Evolutionary conservation across 2,113 vertebrate genomes (phyloP).

Genomic region (Toxostoma redivivum): DNA sequence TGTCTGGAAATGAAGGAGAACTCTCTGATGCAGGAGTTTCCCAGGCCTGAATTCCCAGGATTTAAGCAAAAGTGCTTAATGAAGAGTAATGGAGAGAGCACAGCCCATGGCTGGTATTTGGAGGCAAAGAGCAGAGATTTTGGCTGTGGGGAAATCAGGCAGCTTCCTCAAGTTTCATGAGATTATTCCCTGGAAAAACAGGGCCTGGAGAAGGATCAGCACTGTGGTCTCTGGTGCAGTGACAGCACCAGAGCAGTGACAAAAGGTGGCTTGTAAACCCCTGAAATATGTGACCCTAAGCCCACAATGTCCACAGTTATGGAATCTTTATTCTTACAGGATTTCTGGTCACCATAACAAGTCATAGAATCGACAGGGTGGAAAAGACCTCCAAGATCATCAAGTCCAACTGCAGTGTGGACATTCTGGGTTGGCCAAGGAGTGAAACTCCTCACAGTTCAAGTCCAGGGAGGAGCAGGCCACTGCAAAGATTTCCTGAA

Average conservation of each 20-base stretch:
- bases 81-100: background rate
- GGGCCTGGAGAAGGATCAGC: background rate
- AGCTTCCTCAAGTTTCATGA: background rate
- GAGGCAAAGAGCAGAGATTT: background rate
- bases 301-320: accelerated
- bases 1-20: background rate
- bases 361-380: background rate
- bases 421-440: background rate
- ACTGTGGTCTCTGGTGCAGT: background rate
- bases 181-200: background rate
- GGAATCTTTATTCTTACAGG: background rate
- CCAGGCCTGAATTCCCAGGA: background rate
- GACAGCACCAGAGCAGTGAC: background rate
- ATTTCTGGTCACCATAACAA: background rate
- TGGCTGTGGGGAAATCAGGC: background rate
- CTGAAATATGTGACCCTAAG: background rate
- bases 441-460: background rate
- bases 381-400: background rate
- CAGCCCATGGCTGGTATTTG: background rate
- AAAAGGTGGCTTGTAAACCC: background rate
- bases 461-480: background rate
- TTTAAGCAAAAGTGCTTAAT: background rate
- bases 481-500: background rate
- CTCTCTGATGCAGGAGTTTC: background rate
- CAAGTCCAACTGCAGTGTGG: background rate